Conservation (phyloP, 2,888 invertebrate genomes). For the Acleris cristana region DNA sequence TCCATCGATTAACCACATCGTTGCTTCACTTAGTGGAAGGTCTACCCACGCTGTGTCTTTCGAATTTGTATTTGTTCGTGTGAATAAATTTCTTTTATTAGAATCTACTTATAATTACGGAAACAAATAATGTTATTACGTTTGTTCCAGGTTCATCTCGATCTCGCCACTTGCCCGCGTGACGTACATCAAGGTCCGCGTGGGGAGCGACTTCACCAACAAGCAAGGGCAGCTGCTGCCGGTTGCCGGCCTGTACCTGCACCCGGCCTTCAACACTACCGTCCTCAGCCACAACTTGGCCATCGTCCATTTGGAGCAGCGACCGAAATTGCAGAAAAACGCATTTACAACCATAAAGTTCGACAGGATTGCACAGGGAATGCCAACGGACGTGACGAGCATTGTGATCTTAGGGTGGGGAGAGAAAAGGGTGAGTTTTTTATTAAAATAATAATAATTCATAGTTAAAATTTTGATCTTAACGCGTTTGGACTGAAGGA, state of each 20-base stretch:
- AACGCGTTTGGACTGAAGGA: not conserved
- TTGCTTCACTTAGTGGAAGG: no score
- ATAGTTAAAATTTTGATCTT: not conserved
- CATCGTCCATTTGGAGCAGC: constrained; percentile 44
- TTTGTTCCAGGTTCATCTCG: not conserved
- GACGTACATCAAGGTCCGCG: constrained; percentile 43
- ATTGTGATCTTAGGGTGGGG: constrained; percentile 60
- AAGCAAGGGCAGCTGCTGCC: constrained; percentile 47
- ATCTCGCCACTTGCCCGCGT: not conserved
- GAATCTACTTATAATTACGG: not conserved
- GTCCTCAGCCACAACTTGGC: constrained; percentile 53
- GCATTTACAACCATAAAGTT: constrained; percentile 50
- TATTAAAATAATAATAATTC: not conserved
- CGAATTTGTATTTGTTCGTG: no score
- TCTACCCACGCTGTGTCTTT: no score
- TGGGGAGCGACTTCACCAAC: constrained; percentile 50
- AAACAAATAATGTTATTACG: not conserved
- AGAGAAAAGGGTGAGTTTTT: constrained; percentile 44
- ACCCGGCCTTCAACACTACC: constrained; percentile 50
- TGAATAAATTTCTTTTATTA: no score
- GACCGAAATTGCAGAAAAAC: constrained; percentile 40
- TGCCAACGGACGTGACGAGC: constrained; percentile 32
- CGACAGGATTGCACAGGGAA: constrained; percentile 38
- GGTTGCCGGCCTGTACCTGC: constrained; percentile 46
- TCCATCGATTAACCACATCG: no score